Base-by-base conservation (phyloP, 2,888 invertebrate genomes). In the Sympetrum striolatum region DNA sequence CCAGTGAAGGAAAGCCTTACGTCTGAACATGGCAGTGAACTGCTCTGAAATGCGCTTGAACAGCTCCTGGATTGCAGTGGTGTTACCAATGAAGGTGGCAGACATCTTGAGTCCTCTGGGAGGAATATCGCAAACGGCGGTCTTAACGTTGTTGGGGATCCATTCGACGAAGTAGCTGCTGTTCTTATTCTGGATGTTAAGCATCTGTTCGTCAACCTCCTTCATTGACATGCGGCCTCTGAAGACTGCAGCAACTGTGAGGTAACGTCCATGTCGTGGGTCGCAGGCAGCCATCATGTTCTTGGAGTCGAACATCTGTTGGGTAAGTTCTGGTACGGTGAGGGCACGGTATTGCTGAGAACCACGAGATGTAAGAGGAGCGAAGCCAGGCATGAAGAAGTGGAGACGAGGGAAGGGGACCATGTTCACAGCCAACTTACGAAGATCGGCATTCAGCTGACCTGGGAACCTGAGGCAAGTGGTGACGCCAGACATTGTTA, bases 1-100 rank as follows among this genome's bases (percentile, higher is more conserved):
- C 98, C 98, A 98, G 95, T 98, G 98, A 94, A 98, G 96, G 96
- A 98, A 98, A 93, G 98, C 98, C 94, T 98, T 98, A 93, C 98
- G 96, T 60, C 97, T 94, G 92, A 93, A 93, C 96, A 96, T 96
- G 92, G 95, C 95, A 91, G 93, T 94, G 92, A 95, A 95, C 92
- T 95, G 95, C 92, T 95, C 95, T 3, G 94, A 94, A 91, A 95
- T 94, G 64, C 95, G 93, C 92, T 95, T 95, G 93, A 95, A 95
- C 80, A 95, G 92, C 92, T 95, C 95, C 92, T 95, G 95, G 92
- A 95, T 95, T 91, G 95, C 94, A 25, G 95, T 95, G 90, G 94
- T 94, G 92, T 94, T 95, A 80, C 95, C 95, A 91, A 95, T 94
- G 93, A 96, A 95, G n/a, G 95, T 95, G 91, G 95, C 95, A 37